Conservation (phyloP, 37 sponge, comb jelly and placozoan species). For the Ephydatia muelleri region DNA sequence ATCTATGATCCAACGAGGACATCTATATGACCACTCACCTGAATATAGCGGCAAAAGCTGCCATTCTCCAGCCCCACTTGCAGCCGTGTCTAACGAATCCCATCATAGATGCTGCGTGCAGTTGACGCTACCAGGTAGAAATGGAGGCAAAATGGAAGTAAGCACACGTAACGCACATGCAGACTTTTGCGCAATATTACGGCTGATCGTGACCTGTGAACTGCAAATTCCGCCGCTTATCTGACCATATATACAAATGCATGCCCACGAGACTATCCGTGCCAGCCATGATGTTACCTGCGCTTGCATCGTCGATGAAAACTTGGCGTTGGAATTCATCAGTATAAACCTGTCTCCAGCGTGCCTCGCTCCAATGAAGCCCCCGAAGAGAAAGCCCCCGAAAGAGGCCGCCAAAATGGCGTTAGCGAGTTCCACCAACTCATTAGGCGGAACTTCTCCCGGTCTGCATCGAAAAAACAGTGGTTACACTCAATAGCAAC, state of each 20-base stretch:
- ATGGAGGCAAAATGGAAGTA: neutral
- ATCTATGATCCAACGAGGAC: neutral
- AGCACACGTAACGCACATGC: too few relatives aligned
- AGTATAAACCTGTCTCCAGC: constrained; percentile 65
- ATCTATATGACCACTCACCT: constrained; percentile 29
- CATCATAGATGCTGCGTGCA: constrained; percentile 59
- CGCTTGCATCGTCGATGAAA: constrained; percentile 66
- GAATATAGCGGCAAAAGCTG: constrained; percentile 69
- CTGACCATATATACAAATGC: too few relatives aligned
- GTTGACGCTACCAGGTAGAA: constrained; percentile 49
- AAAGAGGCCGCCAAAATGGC: constrained; percentile 42
- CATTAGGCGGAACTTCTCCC: constrained; percentile 30
- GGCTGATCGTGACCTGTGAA: too few relatives aligned
- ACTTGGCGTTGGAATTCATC: constrained; percentile 58
- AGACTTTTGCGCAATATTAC: too few relatives aligned
- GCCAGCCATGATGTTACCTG: constrained; percentile 37
- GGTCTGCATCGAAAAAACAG: neutral
- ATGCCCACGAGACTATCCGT: too few relatives aligned
- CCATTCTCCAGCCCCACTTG: constrained; percentile 71
- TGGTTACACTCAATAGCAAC: neutral
- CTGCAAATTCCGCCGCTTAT: too few relatives aligned
- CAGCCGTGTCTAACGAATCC: constrained; percentile 64
- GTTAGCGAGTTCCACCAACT: constrained; percentile 35
- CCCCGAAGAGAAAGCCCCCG: constrained; percentile 64
- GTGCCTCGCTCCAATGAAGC: constrained; percentile 57